A percentile compares a stretch with the other conserved stretches of the same genome.
phyloP scores from a whole-genome alignment of 2,797 vertebrate species.

The Percopsis omiscomaycus region DNA sequence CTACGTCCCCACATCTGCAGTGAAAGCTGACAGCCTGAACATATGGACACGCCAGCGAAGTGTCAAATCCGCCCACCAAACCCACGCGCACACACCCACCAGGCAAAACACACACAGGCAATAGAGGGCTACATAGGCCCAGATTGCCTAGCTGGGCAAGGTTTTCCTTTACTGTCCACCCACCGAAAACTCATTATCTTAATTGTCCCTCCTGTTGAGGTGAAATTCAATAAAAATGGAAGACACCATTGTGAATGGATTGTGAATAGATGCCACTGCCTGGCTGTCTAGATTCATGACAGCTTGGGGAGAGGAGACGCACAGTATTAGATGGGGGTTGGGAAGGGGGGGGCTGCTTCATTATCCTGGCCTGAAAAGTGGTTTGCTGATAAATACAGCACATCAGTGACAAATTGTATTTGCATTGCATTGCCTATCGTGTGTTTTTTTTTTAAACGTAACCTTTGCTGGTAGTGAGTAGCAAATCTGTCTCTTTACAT shows the following conservation, averaged over 20 bases:
- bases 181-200: constrained; percentile 72
- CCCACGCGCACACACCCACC: constrained; percentile 25
- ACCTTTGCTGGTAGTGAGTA: constrained; percentile 60
- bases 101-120: constrained; percentile 2
- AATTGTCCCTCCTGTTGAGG: constrained; percentile 72
- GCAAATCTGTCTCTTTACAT: constrained; percentile 64
- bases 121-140: constrained; percentile 23
- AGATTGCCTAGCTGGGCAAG: constrained; percentile 39
- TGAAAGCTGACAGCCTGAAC: constrained; percentile 9
- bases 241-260: constrained; percentile 62
- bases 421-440: constrained; percentile 39
- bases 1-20: constrained; percentile 8
- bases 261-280: constrained; percentile 63
- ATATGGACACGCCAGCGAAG: constrained; percentile 36
- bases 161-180: constrained; percentile 68
- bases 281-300: constrained; percentile 63
- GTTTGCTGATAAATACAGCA: constrained; percentile 50
- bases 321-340: constrained; percentile 31
- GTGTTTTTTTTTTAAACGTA: constrained; percentile 40
- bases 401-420: constrained; percentile 55
- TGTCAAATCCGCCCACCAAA: constrained; percentile 13
- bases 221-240: constrained; percentile 70
- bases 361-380: constrained; percentile 62
- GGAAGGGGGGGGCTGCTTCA: constrained; percentile 36
- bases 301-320: constrained; percentile 54